These are phyloP conservation scores for Caenorhabditis sp. DNA, from an alignment of 2,888 invertebrate species.

Conservation along the genomic window DNA sequence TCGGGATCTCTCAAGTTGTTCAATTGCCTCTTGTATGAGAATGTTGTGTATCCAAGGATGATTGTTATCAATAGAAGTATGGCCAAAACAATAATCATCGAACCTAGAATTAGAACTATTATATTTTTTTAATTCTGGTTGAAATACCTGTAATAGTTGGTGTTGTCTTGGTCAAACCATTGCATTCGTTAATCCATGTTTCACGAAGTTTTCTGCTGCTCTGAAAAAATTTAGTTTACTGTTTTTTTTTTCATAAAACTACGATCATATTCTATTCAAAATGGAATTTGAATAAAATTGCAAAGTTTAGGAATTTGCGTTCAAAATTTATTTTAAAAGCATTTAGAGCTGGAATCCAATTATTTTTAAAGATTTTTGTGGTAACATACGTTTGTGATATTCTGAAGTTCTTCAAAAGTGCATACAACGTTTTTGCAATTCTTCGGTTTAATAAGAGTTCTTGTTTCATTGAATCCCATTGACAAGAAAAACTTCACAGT, in stretches of 20 bases:
- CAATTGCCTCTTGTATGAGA: conserved; percentile 45
- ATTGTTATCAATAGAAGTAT: conserved; percentile 42
- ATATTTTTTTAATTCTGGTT: neutral
- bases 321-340: too few species aligned
- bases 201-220: conserved; percentile 16
- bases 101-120: conserved; percentile 19
- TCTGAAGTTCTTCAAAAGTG: conserved; percentile 24
- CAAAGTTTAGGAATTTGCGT: too few species aligned
- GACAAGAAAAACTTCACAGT: conserved; percentile 42
- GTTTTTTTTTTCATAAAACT: too few species aligned
- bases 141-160: neutral
- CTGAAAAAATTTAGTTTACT: too few species aligned
- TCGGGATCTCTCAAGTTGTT: conserved; percentile 45
- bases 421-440: conserved; percentile 27
- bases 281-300: too few species aligned
- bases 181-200: conserved; percentile 31
- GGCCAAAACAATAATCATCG: conserved; percentile 37
- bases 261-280: too few species aligned
- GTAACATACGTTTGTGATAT: conserved; percentile 16
- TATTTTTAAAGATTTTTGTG: too few species aligned
- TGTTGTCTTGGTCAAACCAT: conserved; percentile 16
- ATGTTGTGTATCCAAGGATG: conserved; percentile 46
- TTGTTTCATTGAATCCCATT: conserved; percentile 24
- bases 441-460: conserved; percentile 19
- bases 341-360: too few species aligned